phyloP scores from a whole-genome alignment of 2,888 invertebrate genomes.

The Tribolium freemani region DNA sequence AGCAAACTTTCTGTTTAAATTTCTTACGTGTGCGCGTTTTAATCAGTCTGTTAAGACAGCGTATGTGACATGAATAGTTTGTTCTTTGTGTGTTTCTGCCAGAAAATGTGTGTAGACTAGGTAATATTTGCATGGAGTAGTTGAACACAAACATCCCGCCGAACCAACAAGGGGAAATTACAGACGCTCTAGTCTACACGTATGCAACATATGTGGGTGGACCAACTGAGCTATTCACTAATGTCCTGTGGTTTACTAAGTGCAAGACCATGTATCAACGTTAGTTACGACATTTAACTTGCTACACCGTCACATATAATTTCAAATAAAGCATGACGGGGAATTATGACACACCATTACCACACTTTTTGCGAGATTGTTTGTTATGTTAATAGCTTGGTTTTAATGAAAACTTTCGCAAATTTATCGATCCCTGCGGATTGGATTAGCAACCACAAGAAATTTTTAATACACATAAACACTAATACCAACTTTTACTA shows the following conservation, averaged over 20 bases:
- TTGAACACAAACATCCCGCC: conserved; percentile 7
- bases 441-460: conserved; percentile 11
- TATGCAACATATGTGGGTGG: conserved; percentile 50
- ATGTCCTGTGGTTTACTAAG: conserved; percentile 57
- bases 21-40: too few species aligned
- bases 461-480: neutral
- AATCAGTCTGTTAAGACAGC: neutral
- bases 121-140: conserved; percentile 21
- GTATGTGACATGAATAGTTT: neutral
- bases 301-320: conserved; percentile 54
- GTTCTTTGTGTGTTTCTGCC: neutral
- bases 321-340: conserved; percentile 53
- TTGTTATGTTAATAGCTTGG: conserved; percentile 29
- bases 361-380: conserved; percentile 33
- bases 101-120: neutral
- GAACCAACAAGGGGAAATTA: conserved; percentile 35
- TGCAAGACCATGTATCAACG: conserved; percentile 61
- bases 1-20: too few species aligned
- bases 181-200: conserved; percentile 40
- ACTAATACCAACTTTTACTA: neutral
- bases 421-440: conserved; percentile 3
- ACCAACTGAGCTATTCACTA: conserved; percentile 49
- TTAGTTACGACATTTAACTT: conserved; percentile 60
- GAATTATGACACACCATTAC: conserved; percentile 40
- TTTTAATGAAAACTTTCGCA: conserved; percentile 26